A percentile compares a stretch with the other conserved stretches of the same genome.
phyloP scores from a whole-genome alignment of 2,888 invertebrate genomes.

The Hypomecis punctinalis region DNA sequence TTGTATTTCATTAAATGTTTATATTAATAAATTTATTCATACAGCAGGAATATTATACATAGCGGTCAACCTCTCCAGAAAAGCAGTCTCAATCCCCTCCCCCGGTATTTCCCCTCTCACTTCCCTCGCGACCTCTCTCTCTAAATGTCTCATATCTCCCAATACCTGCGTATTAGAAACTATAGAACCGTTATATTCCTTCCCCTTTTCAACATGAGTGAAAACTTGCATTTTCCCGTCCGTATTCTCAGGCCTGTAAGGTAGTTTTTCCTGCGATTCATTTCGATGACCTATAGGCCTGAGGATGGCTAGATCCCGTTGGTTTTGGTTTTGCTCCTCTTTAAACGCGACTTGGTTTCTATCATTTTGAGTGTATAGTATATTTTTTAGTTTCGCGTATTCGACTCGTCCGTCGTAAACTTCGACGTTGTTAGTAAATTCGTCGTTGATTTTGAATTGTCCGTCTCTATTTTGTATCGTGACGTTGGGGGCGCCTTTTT shows the following conservation, averaged over 20 bases:
- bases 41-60: constrained; percentile 73
- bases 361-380: constrained; percentile 50
- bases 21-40: constrained; percentile 33
- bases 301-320: constrained; percentile 55
- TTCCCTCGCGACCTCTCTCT: constrained; percentile 57
- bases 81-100: constrained; percentile 65
- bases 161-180: constrained; percentile 52
- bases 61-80: constrained; percentile 70
- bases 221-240: constrained; percentile 74
- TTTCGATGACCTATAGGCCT: constrained; percentile 48
- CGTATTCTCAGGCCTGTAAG: constrained; percentile 47
- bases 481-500: constrained; percentile 67
- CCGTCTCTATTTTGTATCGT: constrained; percentile 59
- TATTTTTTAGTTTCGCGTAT: constrained; percentile 63
- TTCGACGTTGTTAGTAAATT: constrained; percentile 55
- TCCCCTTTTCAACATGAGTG: constrained; percentile 67
- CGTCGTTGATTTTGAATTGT: constrained; percentile 52
- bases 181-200: constrained; percentile 53
- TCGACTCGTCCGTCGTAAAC: constrained; percentile 39
- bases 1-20: too few relatives aligned
- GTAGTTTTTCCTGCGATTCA: constrained; percentile 39
- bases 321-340: constrained; percentile 40
- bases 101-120: constrained; percentile 57
- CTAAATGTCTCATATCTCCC: constrained; percentile 62
- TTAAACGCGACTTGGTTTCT: constrained; percentile 50